Evolutionary conservation across 2,888 invertebrate species (phyloP), one percentile per base, ranked within the genome.

Genomic region (Drosophila subsilvestris): DNA sequence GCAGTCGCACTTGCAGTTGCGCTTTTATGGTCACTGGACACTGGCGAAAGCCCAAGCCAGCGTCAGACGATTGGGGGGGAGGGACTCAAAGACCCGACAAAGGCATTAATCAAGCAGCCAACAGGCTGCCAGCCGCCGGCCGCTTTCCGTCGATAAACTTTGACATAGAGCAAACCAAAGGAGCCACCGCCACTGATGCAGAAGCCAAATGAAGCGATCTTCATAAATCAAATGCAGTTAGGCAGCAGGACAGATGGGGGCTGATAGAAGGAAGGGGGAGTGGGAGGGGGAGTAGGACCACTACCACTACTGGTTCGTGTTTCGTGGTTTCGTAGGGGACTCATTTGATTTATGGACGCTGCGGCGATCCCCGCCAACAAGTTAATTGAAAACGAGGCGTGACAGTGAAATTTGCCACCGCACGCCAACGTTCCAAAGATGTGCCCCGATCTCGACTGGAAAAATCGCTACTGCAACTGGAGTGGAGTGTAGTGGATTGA

Each of bases 401-500:
- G 86, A 88, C 86, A 83, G 88, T 83, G 86, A 83, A 88, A 83
- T 88, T 83, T 86, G 88, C 88, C 78, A 83, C 88, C 75, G 80
- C 88, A 87, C 85, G 85, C 75, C 76, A 79, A 63, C 59, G 29
- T 32, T 20, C 37, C n/a, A 48, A 56, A 67, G 45, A 66, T 67
- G 44, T 22, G 37, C 42, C 29, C 54, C 65, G 67, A 71, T 74
- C 54, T 25, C 44, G 44, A 58, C 69, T 76, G 63, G 60, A 37
- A 37, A 37, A 37, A 37, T 37, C 7, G 37, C 37, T 37, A n/a
- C 37, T 37, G 37, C 37, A 37, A n/a, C 14, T 37, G n/a, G 37
- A 37, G 37, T 37, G 37, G 14, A 14, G 37, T 37, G 37, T 3
- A 32, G 12, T 32, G 32, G 12, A n/a, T n/a, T n/a, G n/a, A 29